phyloP scores from a whole-genome alignment of 2,888 invertebrate genomes.

The Acrobasis suavella region DNA sequence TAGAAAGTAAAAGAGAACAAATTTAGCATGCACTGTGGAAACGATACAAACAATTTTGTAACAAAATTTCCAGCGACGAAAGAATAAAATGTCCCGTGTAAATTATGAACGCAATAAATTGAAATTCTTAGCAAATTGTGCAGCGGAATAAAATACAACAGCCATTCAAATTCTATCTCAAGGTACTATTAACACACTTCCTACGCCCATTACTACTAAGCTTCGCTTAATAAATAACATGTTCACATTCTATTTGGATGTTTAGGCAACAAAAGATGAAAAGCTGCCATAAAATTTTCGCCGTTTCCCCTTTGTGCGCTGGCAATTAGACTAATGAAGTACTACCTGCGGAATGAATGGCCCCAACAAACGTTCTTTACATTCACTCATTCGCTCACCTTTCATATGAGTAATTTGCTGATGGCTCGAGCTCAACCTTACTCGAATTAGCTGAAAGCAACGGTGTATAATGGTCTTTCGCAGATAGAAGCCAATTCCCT shows the following conservation, averaged over 20 bases:
- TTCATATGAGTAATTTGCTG: constrained; percentile 79
- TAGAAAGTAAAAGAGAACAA: no score
- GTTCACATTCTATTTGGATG: constrained; percentile 45
- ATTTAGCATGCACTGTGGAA: not conserved
- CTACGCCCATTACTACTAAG: constrained; percentile 20
- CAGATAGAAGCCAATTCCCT: constrained; percentile 26
- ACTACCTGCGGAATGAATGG: constrained; percentile 68
- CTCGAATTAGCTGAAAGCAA: constrained; percentile 52
- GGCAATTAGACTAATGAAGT: constrained; percentile 81
- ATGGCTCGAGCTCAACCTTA: constrained; percentile 63
- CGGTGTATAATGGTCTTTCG: constrained; percentile 26
- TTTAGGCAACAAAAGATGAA: constrained; percentile 70
- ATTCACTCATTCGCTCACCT: constrained; percentile 65
- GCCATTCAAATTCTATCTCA: constrained; percentile 21
- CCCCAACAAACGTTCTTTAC: constrained; percentile 63
- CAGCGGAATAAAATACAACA: constrained; percentile 9
- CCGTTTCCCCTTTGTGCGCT: constrained; percentile 71
- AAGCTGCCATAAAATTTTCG: constrained; percentile 72
- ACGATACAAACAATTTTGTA: not conserved
- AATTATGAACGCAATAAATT: constrained; percentile 20
- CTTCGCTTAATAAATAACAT: constrained; percentile 32
- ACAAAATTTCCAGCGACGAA: not conserved
- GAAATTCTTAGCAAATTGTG: constrained; percentile 15
- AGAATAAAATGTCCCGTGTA: constrained; percentile 12
- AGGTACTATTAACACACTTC: constrained; percentile 24